Evolutionary conservation across 2,888 invertebrate genomes (phyloP).

Genomic region (Latrodectus elegans): DNA sequence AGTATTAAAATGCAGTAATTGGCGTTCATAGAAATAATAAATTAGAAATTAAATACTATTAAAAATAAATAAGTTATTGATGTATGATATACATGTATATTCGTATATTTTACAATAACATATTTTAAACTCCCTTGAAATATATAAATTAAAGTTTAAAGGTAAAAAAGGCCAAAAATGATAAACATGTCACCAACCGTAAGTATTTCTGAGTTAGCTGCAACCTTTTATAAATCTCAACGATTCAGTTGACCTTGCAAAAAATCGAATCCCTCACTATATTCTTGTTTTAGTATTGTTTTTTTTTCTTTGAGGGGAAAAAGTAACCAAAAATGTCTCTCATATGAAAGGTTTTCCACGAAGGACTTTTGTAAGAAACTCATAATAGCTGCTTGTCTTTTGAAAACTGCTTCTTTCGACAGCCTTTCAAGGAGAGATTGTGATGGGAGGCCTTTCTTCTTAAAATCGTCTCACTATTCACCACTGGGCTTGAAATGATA

Average conservation of each 20-base stretch:
- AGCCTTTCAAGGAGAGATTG: neutral
- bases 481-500: conserved; percentile 35
- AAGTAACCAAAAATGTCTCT: conserved; percentile 20
- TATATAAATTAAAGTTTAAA: too few relatives aligned
- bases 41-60: too few relatives aligned
- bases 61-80: too few relatives aligned
- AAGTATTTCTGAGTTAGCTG: too few relatives aligned
- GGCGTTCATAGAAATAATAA: too few relatives aligned
- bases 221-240: neutral
- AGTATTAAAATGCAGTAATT: too few relatives aligned
- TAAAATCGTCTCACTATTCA: conserved; percentile 16
- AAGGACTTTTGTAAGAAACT: conserved; percentile 27
- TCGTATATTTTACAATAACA: too few relatives aligned
- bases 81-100: too few relatives aligned
- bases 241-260: neutral
- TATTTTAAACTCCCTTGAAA: too few relatives aligned
- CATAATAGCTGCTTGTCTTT: conserved; percentile 50
- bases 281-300: neutral
- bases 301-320: too few relatives aligned
- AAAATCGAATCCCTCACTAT: neutral
- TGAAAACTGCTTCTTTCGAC: conserved; percentile 28
- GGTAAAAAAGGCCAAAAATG: too few relatives aligned
- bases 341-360: conserved; percentile 30
- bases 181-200: too few relatives aligned
- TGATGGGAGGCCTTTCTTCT: conserved; percentile 27